These are phyloP conservation scores for Eurytoma californica DNA, from an alignment of 2,888 invertebrate species.

Conservation along the genomic window DNA sequence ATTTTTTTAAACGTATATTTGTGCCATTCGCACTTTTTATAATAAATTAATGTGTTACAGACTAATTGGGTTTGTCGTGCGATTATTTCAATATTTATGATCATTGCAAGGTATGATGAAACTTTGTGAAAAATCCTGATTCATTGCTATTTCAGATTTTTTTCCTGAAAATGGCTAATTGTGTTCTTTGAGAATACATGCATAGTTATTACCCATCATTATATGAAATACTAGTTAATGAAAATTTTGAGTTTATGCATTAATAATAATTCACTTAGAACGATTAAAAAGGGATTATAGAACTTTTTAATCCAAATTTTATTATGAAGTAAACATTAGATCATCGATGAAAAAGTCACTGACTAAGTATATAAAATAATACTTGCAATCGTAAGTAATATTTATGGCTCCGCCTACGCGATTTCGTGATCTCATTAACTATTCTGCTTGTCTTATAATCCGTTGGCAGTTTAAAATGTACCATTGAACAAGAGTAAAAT, in stretches of 20 bases:
- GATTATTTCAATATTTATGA: slow-evolving; percentile 39
- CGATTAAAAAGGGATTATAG: not conserved
- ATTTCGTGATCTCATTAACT: too few relatives aligned
- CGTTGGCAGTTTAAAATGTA: too few relatives aligned
- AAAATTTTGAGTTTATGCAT: slow-evolving; percentile 5
- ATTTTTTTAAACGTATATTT: not conserved
- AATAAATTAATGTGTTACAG: slow-evolving; percentile 30
- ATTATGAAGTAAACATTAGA: slow-evolving; percentile 15
- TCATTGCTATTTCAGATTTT: slow-evolving; percentile 29
- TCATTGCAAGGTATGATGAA: slow-evolving; percentile 25
- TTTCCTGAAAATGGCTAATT: not conserved
- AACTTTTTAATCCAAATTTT: slow-evolving; percentile 7
- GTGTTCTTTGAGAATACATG: not conserved
- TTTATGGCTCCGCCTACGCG: not conserved
- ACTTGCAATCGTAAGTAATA: slow-evolving; percentile 10
- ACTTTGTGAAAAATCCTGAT: slow-evolving; percentile 18
- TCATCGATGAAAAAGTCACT: slow-evolving; percentile 26
- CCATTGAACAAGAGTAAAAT: too few relatives aligned
- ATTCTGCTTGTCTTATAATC: too few relatives aligned
- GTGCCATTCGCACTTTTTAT: not conserved
- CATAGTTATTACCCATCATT: too few relatives aligned
- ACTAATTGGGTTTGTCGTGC: not conserved
- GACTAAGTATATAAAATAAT: slow-evolving; percentile 14
- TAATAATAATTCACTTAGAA: not conserved
- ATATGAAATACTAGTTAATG: not conserved